These are phyloP conservation scores for Acronicta psi DNA, from an alignment of 2,888 invertebrate genomes.

Conservation along the genomic window DNA sequence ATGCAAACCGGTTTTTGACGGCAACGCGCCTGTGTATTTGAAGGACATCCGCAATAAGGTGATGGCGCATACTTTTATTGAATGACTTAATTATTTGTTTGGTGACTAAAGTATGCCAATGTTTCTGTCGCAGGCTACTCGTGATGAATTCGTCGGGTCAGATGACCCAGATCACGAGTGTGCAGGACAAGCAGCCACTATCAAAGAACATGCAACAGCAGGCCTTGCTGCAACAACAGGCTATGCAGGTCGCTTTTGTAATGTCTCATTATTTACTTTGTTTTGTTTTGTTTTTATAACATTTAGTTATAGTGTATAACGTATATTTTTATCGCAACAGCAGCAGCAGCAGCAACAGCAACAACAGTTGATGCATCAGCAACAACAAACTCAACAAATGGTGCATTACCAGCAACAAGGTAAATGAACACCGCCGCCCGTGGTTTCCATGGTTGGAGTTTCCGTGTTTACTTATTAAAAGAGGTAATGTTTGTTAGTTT, in stretches of 20 bases:
- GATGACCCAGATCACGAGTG: constrained; percentile 85
- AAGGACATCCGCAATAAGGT: constrained; percentile 15
- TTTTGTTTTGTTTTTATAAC: background rate
- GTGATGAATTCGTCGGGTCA: constrained; percentile 89
- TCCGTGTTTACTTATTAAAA: too few relatives aligned
- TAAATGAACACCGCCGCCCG: constrained; percentile 15
- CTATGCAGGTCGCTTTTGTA: constrained; percentile 70
- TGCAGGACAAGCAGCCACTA: constrained; percentile 87
- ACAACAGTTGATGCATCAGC: constrained; percentile 75
- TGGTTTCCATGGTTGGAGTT: too few relatives aligned
- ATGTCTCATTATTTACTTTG: background rate
- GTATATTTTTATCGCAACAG: constrained; percentile 58
- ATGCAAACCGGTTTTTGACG: constrained; percentile 19
- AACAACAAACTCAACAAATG: constrained; percentile 83
- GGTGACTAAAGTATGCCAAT: background rate
- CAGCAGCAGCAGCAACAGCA: constrained; percentile 80
- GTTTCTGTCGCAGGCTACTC: constrained; percentile 76
- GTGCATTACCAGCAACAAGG: constrained; percentile 82
- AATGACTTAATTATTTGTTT: background rate
- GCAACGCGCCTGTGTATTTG: constrained; percentile 13
- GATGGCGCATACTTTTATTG: constrained; percentile 1
- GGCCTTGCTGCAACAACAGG: constrained; percentile 78
- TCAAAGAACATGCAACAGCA: constrained; percentile 86
- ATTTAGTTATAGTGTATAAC: constrained; percentile 20
- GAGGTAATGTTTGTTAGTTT: too few relatives aligned